Percentiles rank a stretch among this genome's conserved stretches.
Conservation (phyloP, 2,888 invertebrate species). For the Cheilosia vulpina region DNA sequence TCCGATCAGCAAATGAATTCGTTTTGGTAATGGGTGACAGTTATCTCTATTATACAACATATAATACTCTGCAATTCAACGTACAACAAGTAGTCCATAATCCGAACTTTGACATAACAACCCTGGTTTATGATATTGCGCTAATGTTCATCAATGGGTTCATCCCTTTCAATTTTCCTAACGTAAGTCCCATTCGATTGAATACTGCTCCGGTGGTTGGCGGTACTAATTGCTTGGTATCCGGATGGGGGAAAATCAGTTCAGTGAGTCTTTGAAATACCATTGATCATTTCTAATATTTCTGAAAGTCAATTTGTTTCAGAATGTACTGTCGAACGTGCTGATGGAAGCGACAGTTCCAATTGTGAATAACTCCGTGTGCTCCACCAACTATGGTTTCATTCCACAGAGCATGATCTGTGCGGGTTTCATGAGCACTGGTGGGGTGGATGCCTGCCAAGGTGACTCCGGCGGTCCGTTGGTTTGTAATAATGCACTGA, state of each 20-base stretch:
- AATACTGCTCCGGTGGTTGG: slow-evolving; percentile 30
- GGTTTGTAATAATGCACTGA: slow-evolving; percentile 76
- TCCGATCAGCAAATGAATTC: slow-evolving; percentile 75
- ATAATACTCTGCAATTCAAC: slow-evolving; percentile 75
- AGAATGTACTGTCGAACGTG: no score
- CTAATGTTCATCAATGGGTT: slow-evolving; percentile 78
- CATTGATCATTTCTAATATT: no score
- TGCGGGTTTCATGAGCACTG: slow-evolving; percentile 77
- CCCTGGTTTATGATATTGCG: slow-evolving; percentile 78
- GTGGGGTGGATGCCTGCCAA: slow-evolving; percentile 80
- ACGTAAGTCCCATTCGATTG: slow-evolving; percentile 75
- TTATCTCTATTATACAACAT: slow-evolving; percentile 43
- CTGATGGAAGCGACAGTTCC: no score
- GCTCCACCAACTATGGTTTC: slow-evolving; percentile 72
- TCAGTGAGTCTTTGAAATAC: slow-evolving; percentile 70
- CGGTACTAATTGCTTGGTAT: slow-evolving; percentile 76
- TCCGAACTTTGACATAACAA: slow-evolving; percentile 54
- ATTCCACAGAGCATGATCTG: slow-evolving; percentile 77
- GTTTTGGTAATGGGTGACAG: slow-evolving; percentile 79
- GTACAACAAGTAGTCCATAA: slow-evolving; percentile 77
- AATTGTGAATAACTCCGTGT: slow-evolving; percentile 44
- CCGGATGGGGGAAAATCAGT: slow-evolving; percentile 79
- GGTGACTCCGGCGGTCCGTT: slow-evolving; percentile 81
- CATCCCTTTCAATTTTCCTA: slow-evolving; percentile 76
- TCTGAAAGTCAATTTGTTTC: no score